Percentiles rank a stretch among this genome's conserved stretches.
Evolutionary conservation across 2,113 vertebrate genomes (phyloP).

Genomic region (Tretioscincus oriximinensis): DNA sequence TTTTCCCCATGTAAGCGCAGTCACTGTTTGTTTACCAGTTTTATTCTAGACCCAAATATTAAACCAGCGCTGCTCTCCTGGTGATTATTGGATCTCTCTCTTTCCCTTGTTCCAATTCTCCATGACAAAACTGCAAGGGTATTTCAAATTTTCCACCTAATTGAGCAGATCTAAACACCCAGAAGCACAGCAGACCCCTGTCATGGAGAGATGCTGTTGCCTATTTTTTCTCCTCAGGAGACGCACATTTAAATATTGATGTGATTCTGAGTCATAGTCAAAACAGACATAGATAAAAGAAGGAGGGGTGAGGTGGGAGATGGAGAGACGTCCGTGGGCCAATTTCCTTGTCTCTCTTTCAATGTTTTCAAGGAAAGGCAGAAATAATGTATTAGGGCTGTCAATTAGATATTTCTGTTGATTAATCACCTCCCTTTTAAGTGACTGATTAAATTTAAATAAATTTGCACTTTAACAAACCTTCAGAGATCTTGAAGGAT

Average conservation of each 20-base stretch:
- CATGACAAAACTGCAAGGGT: constrained; percentile 52
- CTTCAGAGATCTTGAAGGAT: neutral
- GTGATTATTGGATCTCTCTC: constrained; percentile 16
- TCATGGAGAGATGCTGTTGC: constrained; percentile 17
- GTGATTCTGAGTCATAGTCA: neutral
- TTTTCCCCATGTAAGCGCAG: neutral
- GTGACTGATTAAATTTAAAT: neutral
- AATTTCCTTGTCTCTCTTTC: constrained; percentile 5
- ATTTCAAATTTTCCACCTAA: constrained; percentile 67
- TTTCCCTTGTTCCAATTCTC: constrained; percentile 26
- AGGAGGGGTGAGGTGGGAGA: rapidly evolving
- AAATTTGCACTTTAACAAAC: constrained; percentile 6
- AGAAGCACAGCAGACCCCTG: constrained; percentile 21
- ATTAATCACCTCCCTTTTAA: constrained; percentile 13
- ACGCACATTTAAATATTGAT: constrained; percentile 20
- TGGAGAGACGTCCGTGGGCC: neutral
- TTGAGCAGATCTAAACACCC: constrained; percentile 53
- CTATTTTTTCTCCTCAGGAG: constrained; percentile 15
- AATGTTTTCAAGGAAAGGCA: neutral
- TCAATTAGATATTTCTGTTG: constrained; percentile 11
- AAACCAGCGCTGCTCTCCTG: constrained; percentile 36
- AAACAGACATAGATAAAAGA: neutral
- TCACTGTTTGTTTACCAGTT: constrained; percentile 40
- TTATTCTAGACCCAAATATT: constrained; percentile 37
- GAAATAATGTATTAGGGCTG: neutral